Conservation (phyloP, 1,140 invertebrate species). For the Magallana gigas region DNA sequence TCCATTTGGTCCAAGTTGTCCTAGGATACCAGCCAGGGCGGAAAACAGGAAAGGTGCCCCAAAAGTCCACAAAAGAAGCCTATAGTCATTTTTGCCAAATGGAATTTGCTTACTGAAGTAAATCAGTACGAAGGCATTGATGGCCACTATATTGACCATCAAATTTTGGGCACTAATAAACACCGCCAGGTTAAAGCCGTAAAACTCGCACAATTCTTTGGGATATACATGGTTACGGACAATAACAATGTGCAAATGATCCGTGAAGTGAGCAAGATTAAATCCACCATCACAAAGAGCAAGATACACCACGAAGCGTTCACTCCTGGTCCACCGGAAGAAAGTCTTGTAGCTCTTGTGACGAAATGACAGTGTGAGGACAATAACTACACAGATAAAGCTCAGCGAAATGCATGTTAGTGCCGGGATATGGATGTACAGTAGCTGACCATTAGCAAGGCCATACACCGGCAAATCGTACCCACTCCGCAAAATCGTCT, state of each 20-base stretch:
- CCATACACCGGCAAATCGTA: slow-evolving; percentile 54
- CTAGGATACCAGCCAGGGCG: slow-evolving; percentile 43
- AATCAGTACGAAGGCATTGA: slow-evolving; percentile 56
- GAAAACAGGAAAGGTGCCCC: slow-evolving; percentile 40
- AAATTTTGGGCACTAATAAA: slow-evolving; percentile 54
- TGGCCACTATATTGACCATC: slow-evolving; percentile 51
- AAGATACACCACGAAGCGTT: slow-evolving; percentile 54
- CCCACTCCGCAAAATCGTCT: neutral
- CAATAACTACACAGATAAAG: slow-evolving; percentile 33
- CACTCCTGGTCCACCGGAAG: slow-evolving; percentile 50
- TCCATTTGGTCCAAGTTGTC: slow-evolving; percentile 54
- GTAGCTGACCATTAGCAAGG: slow-evolving; percentile 49
- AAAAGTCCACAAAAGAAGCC: slow-evolving; percentile 47
- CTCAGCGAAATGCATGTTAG: slow-evolving; percentile 34
- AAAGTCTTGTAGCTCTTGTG: slow-evolving; percentile 38
- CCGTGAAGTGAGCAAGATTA: slow-evolving; percentile 53
- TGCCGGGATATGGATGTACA: slow-evolving; percentile 49
- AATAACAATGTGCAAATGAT: slow-evolving; percentile 49
- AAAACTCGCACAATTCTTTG: slow-evolving; percentile 48
- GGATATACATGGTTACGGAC: slow-evolving; percentile 46
- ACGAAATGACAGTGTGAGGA: slow-evolving; percentile 38
- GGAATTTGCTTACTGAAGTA: slow-evolving; percentile 46
- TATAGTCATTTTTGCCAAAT: slow-evolving; percentile 52
- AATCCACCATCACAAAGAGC: slow-evolving; percentile 55
- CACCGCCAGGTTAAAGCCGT: slow-evolving; percentile 53